Base-by-base conservation (phyloP, 2,888 invertebrate genomes). In the Clistopyga incitator region DNA sequence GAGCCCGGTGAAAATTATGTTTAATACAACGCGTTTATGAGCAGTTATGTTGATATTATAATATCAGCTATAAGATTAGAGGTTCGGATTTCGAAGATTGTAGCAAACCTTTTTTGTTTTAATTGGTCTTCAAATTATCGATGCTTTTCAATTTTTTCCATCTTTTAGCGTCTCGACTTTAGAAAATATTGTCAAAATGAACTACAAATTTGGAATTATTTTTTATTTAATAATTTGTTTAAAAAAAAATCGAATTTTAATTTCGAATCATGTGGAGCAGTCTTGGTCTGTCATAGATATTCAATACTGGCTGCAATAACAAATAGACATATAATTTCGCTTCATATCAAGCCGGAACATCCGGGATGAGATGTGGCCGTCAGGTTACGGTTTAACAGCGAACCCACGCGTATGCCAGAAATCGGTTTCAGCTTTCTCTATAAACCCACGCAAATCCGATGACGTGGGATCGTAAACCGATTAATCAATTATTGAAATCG, bases 1-100 rank as follows among this genome's bases (percentile, higher is more conserved):
- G 29, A 64, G 23, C 71, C 65, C 13, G 47, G 67, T 71, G 50
- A 76, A 79, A 79, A 82, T 71, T 67, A 56, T 74, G 47, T 18
- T 18, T 6, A 8, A 8, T 18, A 47, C 15, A 47, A 38, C 1
- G 8, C 10, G 1, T 8, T 38, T 38, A 10, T 2, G 10, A 38
- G 38, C 38, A 38, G 10, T 38, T 38, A 38, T 2, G 10, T 38
- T 38, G 38, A 38, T 38, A 38, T 38, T 38, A 38, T 38, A 10
- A 38, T 38, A 38, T 38, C 2, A 10, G 8, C 10, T 38, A 38
- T 38, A 10, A 10, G 8, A 10, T 38, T 3, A 34, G 34, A 1
- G 34, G 34, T 34, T 34, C 34, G 34, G 34, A 6, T 34, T 34
- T 34, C 4, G 8, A 34, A 0, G 4, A 8, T 6, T 34, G 34